Percentiles rank a stretch among this genome's conserved stretches.
Evolutionary conservation across 2,113 vertebrate genomes (phyloP).

Genomic region (Epinephelus lanceolatus): DNA sequence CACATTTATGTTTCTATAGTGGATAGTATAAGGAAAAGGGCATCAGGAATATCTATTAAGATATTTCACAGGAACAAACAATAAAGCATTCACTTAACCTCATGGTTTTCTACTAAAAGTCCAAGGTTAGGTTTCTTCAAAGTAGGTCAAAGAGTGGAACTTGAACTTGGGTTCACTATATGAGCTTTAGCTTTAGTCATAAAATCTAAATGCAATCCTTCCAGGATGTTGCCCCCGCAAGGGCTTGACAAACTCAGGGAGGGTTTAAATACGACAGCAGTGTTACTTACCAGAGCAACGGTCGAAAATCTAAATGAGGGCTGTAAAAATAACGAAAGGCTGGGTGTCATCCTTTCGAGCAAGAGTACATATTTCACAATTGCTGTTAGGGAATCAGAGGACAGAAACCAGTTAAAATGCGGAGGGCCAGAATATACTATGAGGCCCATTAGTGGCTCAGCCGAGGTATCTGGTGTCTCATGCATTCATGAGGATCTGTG

Average conservation of each 20-base stretch:
- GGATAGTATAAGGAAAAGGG: neutral
- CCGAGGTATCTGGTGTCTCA: conserved; percentile 52
- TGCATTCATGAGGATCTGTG: conserved; percentile 54
- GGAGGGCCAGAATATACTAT: conserved; percentile 50
- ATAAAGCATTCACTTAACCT: conserved; percentile 44
- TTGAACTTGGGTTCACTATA: conserved; percentile 39
- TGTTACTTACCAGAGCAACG: conserved; percentile 39
- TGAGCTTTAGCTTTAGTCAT: conserved; percentile 26
- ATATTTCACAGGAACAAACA: conserved; percentile 25
- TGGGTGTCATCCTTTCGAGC: conserved; percentile 51
- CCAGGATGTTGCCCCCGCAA: conserved; percentile 16
- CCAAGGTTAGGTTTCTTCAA: conserved; percentile 50
- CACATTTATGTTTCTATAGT: conserved; percentile 4
- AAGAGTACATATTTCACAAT: conserved; percentile 50
- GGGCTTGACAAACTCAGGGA: conserved; percentile 26
- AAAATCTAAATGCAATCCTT: conserved; percentile 49
- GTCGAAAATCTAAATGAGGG: conserved; percentile 36
- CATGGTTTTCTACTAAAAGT: conserved; percentile 33
- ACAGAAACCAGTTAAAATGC: conserved; percentile 56
- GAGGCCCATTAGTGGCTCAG: conserved; percentile 58
- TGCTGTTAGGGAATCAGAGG: conserved; percentile 34
- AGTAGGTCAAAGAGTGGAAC: conserved; percentile 50
- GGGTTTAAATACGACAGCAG: conserved; percentile 35
- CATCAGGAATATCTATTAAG: conserved; percentile 32
- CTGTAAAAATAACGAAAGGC: conserved; percentile 55